These are phyloP conservation scores for Emydocephalus ijimae DNA, from an alignment of 2,113 vertebrate genomes.

Conservation along the genomic window DNA sequence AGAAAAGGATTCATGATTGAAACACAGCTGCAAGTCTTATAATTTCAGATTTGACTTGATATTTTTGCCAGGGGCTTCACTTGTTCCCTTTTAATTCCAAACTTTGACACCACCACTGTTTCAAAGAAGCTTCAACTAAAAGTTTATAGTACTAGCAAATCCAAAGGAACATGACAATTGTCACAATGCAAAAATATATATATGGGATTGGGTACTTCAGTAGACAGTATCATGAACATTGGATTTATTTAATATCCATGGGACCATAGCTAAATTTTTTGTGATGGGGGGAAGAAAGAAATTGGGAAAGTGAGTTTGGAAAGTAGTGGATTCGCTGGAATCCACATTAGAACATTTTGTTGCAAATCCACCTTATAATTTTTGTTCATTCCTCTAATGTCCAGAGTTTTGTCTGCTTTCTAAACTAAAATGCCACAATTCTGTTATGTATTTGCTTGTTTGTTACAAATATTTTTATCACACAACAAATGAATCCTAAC, in stretches of 20 bases:
- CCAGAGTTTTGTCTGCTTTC: background rate
- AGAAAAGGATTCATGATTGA: background rate
- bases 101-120: background rate
- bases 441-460: background rate
- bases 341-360: background rate
- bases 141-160: background rate
- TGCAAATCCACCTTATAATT: background rate
- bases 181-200: background rate
- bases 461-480: background rate
- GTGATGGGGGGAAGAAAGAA: background rate
- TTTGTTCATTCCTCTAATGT: background rate
- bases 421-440: background rate
- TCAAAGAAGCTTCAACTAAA: background rate
- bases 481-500: background rate
- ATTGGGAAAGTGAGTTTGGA: background rate
- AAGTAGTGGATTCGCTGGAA: background rate
- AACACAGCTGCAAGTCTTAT: background rate
- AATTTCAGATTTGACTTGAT: background rate
- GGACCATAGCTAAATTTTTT: background rate
- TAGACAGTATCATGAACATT: background rate
- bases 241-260: background rate
- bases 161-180: background rate
- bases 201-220: background rate
- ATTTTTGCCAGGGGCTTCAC: background rate
- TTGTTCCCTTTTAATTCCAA: background rate